A percentile compares a stretch with the other conserved stretches of the same genome.
Evolutionary conservation across 2,113 vertebrate species (phyloP).

Genomic region (Cyprinodon tularosa): DNA sequence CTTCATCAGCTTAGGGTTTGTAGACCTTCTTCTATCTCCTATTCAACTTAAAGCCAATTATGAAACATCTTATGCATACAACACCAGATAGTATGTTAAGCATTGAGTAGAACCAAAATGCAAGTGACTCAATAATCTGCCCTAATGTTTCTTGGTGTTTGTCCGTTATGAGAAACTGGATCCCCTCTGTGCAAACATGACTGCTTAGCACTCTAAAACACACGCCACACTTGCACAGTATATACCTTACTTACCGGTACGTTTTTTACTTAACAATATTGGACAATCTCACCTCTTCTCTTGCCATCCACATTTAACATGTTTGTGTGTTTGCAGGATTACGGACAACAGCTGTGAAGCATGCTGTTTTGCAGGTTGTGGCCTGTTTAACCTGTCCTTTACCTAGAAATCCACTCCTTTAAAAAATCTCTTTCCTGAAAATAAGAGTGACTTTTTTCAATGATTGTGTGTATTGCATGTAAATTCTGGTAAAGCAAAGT

Average conservation of each 20-base stretch:
- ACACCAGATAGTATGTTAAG: not conserved
- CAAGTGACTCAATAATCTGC: not conserved
- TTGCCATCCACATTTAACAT: constrained; percentile 25
- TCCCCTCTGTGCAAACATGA: not conserved
- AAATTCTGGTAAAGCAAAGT: no score
- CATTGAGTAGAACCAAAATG: not conserved
- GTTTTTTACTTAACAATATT: not conserved
- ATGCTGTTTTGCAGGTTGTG: constrained; percentile 63
- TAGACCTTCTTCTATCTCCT: not conserved
- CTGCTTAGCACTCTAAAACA: constrained; percentile 2
- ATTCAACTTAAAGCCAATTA: not conserved
- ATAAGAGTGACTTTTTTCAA: no score
- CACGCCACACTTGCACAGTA: not conserved
- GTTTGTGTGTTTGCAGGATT: constrained; percentile 50
- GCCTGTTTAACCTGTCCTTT: constrained; percentile 44
- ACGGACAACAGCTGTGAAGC: constrained; percentile 54
- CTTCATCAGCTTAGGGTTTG: not conserved
- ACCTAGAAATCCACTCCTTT: constrained; percentile 28
- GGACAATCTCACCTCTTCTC: constrained; percentile 8
- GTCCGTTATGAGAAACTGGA: not conserved
- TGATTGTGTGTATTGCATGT: no score
- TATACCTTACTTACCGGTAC: not conserved
- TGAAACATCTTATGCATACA: not conserved
- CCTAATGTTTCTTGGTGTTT: constrained; percentile 1
- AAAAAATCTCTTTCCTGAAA: constrained; percentile 26